Evolutionary conservation across 2,113 vertebrate genomes (phyloP), one percentile per base, ranked within the genome.

Genomic region (Hydrolagus affinis): DNA sequence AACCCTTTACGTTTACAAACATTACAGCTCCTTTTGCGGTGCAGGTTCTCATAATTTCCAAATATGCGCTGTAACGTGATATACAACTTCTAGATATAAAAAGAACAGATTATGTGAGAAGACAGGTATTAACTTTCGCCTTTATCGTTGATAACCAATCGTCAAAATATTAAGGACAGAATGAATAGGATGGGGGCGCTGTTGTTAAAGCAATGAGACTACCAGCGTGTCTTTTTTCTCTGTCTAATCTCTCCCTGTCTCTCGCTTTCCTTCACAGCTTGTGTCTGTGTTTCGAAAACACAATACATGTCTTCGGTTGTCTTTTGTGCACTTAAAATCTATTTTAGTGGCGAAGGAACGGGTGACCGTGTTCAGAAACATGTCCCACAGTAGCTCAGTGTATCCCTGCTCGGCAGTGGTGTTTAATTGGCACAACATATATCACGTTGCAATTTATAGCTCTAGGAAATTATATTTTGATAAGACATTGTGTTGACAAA

Each of bases 261-360:
- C 78, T 83, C 78, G 78, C 78, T 83, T 83, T 83, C 60, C 78
- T 83, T 83, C 78, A 83, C 78, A 83, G 78, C 62, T 83, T 83
- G 78, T 83, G 25, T 66, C 78, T 83, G 60, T 83, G 78, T 83
- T 83, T 83, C 78, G 66, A 83, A 83, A 83, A 83, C 78, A 83
- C 32, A 83, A 83, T 83, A 62, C 78, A 68, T 66, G 60, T 68
- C 28, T 83, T 83, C 78, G 78, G 66, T 83, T 83, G 78, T 83
- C 78, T 83, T 83, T 83, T 68, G 60, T 19, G 66, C 78, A 83
- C 66, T 64, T 44, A 44, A 44, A 44, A 44, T 44, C 44, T 44
- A 44, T 44, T 44, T 44, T 44, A 44, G 44, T 44, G 44, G 44
- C 44, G 1, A 44, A 44, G 44, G 44, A 44, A 44, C 44, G 44